Base-by-base conservation (phyloP, 1,140 invertebrate species). In the Danaus plexippus region DNA sequence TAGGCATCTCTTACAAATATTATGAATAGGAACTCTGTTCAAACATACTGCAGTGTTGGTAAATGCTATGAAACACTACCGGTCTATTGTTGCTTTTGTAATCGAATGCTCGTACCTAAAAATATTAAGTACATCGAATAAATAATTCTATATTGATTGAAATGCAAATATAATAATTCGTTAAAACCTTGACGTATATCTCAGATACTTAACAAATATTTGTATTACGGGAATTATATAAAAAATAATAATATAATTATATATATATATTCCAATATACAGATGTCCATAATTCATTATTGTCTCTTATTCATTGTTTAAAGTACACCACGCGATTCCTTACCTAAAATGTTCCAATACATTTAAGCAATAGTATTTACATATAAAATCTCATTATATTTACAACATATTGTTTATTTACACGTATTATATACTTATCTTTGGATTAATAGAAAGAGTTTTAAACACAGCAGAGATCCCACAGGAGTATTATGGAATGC, bases 391-490 rank as follows among this genome's bases (percentile, higher is more conserved):
- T 54, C 22, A 32, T 2, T 5, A 50, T 76, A 79, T 81, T 61
- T 78, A 80, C 69, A 76, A 63, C 22, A 3, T 63, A 64, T 69
- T 52, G 49, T 63, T 57, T 76, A 79, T 77, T 59, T 77, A 77
- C 74, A 80, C 52, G 61, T 52, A 59, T 47, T 57, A 74, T 15
- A 60, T 11, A 52, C 65, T 75, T 75, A 71, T 69, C 66, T 79
- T 78, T 79, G 67, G 73, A 85, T 78, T 82, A 82, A 70, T 71
- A 57, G 53, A 73, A 70, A 69, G 59, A 80, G 72, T 71, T 77
- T 72, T 71, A 81, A 82, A 84, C 77, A 82, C 76, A 77, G 78
- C 71, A 73, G 83, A 81, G 83, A 86, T 86, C 80, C 83, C 80
- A 83, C 71, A 79, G 57, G 67, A 80, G 78, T 81, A 77, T 72